These are phyloP conservation scores for Neuroscelio doddi DNA, from an alignment of 2,888 invertebrate genomes.

Conservation along the genomic window DNA sequence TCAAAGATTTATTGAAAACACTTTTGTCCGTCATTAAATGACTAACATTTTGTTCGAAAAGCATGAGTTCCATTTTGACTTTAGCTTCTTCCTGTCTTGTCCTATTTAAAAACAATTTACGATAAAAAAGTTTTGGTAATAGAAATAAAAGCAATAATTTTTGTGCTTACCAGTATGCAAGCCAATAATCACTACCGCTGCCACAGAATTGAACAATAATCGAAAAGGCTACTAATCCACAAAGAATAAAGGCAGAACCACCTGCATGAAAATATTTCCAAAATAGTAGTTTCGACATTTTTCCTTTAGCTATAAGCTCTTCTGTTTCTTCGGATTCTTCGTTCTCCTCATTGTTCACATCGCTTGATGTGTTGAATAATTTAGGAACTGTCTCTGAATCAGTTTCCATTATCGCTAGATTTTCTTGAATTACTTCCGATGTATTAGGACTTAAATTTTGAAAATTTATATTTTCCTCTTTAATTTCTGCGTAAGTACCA, in stretches of 20 bases:
- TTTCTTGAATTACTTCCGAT: slow-evolving; percentile 53
- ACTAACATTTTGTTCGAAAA: no score
- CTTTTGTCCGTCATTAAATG: no score
- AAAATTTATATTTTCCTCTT: slow-evolving; percentile 29
- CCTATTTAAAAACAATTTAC: slow-evolving; percentile 64
- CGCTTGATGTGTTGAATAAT: neutral
- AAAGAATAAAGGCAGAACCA: slow-evolving; percentile 68
- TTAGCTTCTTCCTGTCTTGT: slow-evolving; percentile 58
- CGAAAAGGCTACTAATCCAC: slow-evolving; percentile 68
- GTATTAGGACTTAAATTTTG: slow-evolving; percentile 59
- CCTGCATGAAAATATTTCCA: slow-evolving; percentile 82
- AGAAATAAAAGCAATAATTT: slow-evolving; percentile 24
- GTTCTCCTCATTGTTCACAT: slow-evolving; percentile 58
- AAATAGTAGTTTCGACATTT: slow-evolving; percentile 78
- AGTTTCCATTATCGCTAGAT: neutral
- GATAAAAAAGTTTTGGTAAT: no score
- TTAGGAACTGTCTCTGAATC: neutral
- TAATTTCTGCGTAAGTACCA: slow-evolving; percentile 17
- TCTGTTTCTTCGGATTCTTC: slow-evolving; percentile 76
- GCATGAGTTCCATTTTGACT: neutral
- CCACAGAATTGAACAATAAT: slow-evolving; percentile 80
- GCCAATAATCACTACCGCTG: slow-evolving; percentile 84
- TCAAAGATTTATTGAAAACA: no score
- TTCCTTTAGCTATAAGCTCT: slow-evolving; percentile 80
- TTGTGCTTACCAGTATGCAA: slow-evolving; percentile 82